These are phyloP conservation scores for Balanococcus diminutus DNA, from an alignment of 2,888 invertebrate genomes.

Conservation along the genomic window DNA sequence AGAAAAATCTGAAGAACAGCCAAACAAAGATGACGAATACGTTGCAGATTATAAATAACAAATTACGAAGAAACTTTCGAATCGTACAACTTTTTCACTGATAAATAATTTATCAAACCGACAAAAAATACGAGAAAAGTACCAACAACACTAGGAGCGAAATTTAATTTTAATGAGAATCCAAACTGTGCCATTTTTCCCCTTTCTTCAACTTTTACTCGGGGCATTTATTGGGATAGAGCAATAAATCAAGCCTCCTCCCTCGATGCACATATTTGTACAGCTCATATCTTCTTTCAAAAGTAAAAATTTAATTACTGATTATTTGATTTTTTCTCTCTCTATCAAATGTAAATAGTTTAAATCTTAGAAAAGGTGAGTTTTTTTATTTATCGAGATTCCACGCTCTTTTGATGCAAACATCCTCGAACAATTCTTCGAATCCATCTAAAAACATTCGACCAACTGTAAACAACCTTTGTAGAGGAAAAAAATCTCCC, in stretches of 20 bases:
- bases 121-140: constrained; percentile 1
- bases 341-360: background rate
- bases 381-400: background rate
- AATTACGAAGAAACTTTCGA: constrained; percentile 18
- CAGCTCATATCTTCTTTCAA: too few species aligned
- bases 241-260: background rate
- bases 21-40: constrained; percentile 15
- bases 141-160: background rate
- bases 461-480: background rate
- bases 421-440: background rate
- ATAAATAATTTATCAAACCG: constrained; percentile 25
- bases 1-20: constrained; percentile 27
- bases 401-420: background rate
- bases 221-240: background rate
- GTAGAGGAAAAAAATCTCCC: background rate
- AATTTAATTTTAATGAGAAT: constrained; percentile 40
- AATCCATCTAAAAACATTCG: background rate
- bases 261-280: background rate
- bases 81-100: constrained; percentile 2
- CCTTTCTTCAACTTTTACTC: background rate
- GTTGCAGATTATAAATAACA: constrained; percentile 28
- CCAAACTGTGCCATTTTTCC: background rate
- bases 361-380: too few species aligned
- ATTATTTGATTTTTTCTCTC: background rate
- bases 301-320: too few species aligned